Evolutionary conservation across 2,797 vertebrate species (phyloP).

Genomic region (Bradypus variegatus): DNA sequence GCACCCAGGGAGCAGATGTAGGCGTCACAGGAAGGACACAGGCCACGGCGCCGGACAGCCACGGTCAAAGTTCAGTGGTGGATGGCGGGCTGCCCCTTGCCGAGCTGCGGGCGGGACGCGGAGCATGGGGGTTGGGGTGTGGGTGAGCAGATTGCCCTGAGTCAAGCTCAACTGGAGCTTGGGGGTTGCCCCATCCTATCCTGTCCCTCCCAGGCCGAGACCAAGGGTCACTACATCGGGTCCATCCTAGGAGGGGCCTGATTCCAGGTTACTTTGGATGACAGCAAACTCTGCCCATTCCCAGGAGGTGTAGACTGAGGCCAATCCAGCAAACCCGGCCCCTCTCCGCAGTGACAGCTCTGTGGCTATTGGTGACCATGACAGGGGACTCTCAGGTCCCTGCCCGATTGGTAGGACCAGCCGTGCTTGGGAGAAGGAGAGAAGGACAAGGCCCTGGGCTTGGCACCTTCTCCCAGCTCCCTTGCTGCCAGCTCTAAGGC

Average conservation of each 20-base stretch:
- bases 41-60: neutral
- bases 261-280: too few species aligned
- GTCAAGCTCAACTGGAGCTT: neutral
- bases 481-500: neutral
- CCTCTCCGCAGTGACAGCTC: neutral
- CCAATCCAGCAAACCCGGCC: neutral
- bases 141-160: neutral
- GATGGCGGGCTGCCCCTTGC: neutral
- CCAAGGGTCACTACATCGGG: neutral
- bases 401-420: neutral
- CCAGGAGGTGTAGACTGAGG: neutral
- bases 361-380: neutral
- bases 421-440: neutral
- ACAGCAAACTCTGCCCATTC: neutral
- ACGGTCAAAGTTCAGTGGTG: conserved; percentile 27
- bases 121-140: neutral
- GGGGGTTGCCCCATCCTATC: neutral
- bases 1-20: neutral
- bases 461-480: neutral
- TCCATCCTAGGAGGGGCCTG: neutral
- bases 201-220: neutral
- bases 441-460: neutral
- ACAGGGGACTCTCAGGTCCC: neutral
- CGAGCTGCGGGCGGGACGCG: neutral
- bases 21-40: neutral